Conservation (phyloP, 1,140 invertebrate species). For the Lamellibrachia luymesi region DNA sequence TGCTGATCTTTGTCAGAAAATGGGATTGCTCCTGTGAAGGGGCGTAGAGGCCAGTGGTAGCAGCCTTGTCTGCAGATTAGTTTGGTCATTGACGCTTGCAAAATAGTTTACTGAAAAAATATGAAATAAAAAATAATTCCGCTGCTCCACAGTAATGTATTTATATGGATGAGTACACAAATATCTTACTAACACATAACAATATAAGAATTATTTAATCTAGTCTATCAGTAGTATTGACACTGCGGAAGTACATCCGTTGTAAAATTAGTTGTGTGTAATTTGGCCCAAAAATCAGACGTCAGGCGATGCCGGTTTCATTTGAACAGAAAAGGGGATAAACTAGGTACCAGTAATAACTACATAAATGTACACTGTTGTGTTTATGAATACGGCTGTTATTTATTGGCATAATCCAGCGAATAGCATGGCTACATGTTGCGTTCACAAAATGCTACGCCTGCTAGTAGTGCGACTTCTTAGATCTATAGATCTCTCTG, state of each 20-base stretch:
- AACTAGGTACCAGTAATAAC: background rate
- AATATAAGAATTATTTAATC: background rate
- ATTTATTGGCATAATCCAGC: no score
- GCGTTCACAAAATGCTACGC: no score
- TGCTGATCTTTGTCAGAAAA: no score
- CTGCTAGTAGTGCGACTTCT: no score
- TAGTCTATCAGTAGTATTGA: background rate
- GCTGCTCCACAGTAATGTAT: background rate
- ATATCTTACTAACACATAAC: background rate
- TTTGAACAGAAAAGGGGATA: background rate
- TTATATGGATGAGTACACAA: background rate
- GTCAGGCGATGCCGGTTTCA: background rate
- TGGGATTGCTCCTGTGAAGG: no score
- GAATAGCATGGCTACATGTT: no score
- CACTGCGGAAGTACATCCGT: background rate
- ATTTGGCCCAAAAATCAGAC: background rate
- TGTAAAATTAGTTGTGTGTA: background rate
- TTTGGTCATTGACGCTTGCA: background rate
- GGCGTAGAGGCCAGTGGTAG: background rate
- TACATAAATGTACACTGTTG: no score
- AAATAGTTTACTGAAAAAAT: background rate
- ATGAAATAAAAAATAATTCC: background rate
- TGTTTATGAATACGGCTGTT: no score
- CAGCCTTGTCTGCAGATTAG: background rate
- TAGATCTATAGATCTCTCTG: no score